Evolutionary conservation across 2,113 vertebrate genomes (phyloP).

Genomic region (Paramisgurnus dabryanus): DNA sequence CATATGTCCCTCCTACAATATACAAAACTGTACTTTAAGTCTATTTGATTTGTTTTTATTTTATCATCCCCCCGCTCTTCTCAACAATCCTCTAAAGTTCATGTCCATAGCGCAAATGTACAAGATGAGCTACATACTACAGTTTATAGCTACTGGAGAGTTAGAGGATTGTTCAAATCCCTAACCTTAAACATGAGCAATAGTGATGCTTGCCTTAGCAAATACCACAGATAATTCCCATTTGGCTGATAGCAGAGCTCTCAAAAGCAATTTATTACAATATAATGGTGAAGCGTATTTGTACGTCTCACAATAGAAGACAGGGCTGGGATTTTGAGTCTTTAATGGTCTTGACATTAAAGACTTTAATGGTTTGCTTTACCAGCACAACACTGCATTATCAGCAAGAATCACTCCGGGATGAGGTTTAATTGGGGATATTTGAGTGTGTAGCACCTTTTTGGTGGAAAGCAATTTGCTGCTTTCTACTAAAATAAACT

Average conservation of each 20-base stretch:
- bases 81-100: too few species aligned
- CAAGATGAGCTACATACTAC: too few species aligned
- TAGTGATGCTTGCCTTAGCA: not conserved
- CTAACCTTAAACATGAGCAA: not conserved
- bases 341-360: slow-evolving; percentile 5
- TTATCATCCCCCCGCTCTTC: too few species aligned
- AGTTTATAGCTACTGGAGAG: too few species aligned
- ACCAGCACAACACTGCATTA: slow-evolving; percentile 2
- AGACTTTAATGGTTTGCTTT: not conserved
- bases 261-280: not conserved
- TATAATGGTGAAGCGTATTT: not conserved
- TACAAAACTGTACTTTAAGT: too few species aligned
- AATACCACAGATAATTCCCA: not conserved
- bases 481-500: slow-evolving; percentile 68
- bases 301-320: slow-evolving; percentile 2
- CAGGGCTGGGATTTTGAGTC: not conserved
- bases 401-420: slow-evolving; percentile 29
- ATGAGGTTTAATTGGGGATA: slow-evolving; percentile 61
- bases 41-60: too few species aligned
- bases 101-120: too few species aligned
- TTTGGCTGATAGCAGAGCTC: not conserved
- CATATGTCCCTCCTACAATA: too few species aligned
- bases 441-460: slow-evolving; percentile 55
- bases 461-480: slow-evolving; percentile 64
- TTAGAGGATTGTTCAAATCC: not conserved